phyloP scores from a whole-genome alignment of 2,888 invertebrate genomes.

The Heliconius charithonia region DNA sequence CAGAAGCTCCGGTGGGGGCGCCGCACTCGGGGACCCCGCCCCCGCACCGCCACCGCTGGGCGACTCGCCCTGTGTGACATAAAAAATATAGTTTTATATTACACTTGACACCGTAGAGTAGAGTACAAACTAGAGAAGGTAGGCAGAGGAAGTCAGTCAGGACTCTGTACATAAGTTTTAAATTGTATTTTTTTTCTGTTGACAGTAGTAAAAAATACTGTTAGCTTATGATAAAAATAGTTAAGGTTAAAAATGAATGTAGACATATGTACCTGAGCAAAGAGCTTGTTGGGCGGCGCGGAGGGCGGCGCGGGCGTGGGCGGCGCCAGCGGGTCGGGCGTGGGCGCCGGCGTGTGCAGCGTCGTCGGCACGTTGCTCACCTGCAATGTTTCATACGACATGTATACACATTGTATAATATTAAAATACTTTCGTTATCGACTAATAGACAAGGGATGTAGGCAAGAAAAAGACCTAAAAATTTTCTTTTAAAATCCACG shows the following conservation, averaged over 20 bases:
- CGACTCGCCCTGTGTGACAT: constrained; percentile 51
- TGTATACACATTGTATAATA: not conserved
- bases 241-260: not conserved
- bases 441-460: too few relatives aligned
- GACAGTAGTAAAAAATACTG: too few relatives aligned
- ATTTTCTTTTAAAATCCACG: too few relatives aligned
- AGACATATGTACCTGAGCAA: constrained; percentile 64
- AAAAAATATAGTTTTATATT: not conserved
- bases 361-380: constrained; percentile 65
- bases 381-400: constrained; percentile 19
- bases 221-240: not conserved
- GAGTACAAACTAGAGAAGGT: too few relatives aligned
- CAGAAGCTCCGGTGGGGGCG: constrained; percentile 64
- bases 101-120: too few relatives aligned
- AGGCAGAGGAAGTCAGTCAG: too few relatives aligned
- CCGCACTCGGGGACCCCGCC: constrained; percentile 42
- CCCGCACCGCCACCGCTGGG: constrained; percentile 46
- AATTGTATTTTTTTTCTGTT: too few relatives aligned
- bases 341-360: constrained; percentile 81
- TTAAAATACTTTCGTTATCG: too few relatives aligned
- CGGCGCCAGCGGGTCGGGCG: constrained; percentile 77
- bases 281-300: constrained; percentile 69
- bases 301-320: constrained; percentile 78
- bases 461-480: too few relatives aligned
- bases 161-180: not conserved